Conservation (phyloP, 2,888 invertebrate genomes). For the Ecdyonurus torrentis region DNA sequence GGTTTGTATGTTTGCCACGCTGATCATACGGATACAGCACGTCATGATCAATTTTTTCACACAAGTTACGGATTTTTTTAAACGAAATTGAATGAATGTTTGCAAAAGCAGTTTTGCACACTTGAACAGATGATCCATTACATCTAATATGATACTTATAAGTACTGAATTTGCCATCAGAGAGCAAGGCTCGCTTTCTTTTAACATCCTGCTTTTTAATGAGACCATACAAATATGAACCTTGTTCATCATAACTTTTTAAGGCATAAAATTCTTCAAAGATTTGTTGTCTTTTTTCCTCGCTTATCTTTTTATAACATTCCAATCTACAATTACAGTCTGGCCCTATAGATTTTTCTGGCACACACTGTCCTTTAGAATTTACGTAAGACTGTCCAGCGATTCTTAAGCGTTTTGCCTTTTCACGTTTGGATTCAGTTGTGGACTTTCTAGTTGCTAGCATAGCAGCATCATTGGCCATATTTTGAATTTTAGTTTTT, state of each 20-base stretch:
- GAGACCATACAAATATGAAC: slow-evolving; percentile 38
- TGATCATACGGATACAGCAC: slow-evolving; percentile 39
- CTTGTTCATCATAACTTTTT: slow-evolving; percentile 40
- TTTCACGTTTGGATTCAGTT: slow-evolving; percentile 41
- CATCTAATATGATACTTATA: slow-evolving; percentile 38
- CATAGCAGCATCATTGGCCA: too few relatives aligned
- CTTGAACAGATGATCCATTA: slow-evolving; percentile 36
- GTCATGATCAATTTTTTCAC: slow-evolving; percentile 40
- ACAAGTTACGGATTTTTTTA: slow-evolving; percentile 36
- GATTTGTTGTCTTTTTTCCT: slow-evolving; percentile 32
- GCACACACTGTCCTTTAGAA: slow-evolving; percentile 37
- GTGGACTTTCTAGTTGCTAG: slow-evolving; percentile 14
- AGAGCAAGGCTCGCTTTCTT: slow-evolving; percentile 35
- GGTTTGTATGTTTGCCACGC: slow-evolving; percentile 35
- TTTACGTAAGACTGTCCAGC: slow-evolving; percentile 37
- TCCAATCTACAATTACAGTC: slow-evolving; percentile 36
- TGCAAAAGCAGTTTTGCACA: slow-evolving; percentile 39
- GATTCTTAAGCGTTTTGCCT: slow-evolving; percentile 35
- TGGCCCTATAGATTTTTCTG: slow-evolving; percentile 35
- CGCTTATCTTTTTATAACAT: slow-evolving; percentile 35
- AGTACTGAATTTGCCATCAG: slow-evolving; percentile 35
- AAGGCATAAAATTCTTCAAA: slow-evolving; percentile 38
- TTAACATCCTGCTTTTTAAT: slow-evolving; percentile 39
- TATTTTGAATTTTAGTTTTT: too few relatives aligned
- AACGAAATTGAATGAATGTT: slow-evolving; percentile 40